These are phyloP conservation scores for Limnephilus lunatus DNA, from an alignment of 2,888 invertebrate species.

Conservation along the genomic window DNA sequence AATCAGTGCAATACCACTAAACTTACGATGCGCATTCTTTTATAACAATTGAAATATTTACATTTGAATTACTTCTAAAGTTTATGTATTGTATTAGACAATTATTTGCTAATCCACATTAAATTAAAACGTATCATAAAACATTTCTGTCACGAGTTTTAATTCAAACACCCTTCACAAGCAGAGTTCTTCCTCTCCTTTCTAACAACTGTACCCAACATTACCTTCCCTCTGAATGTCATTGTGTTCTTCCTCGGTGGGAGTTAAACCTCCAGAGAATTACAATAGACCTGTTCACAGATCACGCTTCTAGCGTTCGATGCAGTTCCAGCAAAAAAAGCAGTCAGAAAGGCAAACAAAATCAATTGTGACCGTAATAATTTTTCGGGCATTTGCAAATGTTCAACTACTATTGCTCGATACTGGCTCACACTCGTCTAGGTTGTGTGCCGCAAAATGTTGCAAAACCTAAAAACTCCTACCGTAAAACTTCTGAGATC, in stretches of 20 bases:
- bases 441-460: too few species aligned
- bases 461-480: too few species aligned
- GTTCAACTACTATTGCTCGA: too few species aligned
- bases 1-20: conserved; percentile 44
- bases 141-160: conserved; percentile 39
- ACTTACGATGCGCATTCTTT: conserved; percentile 46
- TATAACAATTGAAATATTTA: conserved; percentile 49
- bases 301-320: too few species aligned
- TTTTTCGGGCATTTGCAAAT: too few species aligned
- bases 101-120: conserved; percentile 59
- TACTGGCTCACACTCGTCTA: too few species aligned
- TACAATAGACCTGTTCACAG: too few species aligned
- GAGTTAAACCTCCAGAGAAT: too few species aligned
- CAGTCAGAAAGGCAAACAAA: too few species aligned
- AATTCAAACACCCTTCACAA: conserved; percentile 9
- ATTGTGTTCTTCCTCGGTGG: background rate
- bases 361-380: too few species aligned
- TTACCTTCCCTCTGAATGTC: background rate
- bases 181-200: background rate
- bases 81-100: conserved; percentile 57
- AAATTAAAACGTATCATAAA: conserved; percentile 59
- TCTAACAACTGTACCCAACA: background rate
- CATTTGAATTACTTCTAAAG: conserved; percentile 44
- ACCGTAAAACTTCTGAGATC: too few species aligned
- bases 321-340: too few species aligned